Evolutionary conservation across 2,113 vertebrate species (phyloP).

Genomic region (Scomber colias): DNA sequence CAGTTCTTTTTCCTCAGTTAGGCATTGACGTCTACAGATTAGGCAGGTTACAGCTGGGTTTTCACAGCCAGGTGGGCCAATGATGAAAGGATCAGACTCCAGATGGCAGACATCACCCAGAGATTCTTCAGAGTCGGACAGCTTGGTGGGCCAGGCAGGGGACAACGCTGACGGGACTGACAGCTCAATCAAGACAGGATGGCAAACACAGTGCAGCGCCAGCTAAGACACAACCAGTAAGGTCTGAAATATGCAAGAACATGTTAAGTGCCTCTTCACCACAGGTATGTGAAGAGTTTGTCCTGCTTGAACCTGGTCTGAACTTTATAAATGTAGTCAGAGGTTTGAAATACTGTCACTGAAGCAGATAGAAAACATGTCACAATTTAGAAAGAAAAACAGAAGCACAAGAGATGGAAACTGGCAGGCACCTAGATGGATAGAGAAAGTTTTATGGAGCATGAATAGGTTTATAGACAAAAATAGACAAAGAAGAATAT

Average conservation of each 20-base stretch:
- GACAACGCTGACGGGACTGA: constrained; percentile 48
- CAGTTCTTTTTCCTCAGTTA: constrained; percentile 18
- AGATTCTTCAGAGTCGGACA: constrained; percentile 55
- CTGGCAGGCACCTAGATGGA: neutral
- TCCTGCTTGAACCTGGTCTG: neutral
- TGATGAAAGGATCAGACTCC: constrained; percentile 68
- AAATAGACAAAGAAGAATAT: constrained; percentile 4
- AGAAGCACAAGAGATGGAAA: neutral
- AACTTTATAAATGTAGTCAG: neutral
- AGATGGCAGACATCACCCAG: constrained; percentile 72
- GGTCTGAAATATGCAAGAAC: neutral
- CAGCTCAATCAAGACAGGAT: constrained; percentile 31
- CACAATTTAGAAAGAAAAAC: neutral
- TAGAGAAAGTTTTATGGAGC: neutral
- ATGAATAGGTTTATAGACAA: neutral
- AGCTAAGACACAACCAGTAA: neutral
- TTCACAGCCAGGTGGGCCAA: constrained; percentile 55
- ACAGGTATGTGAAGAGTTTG: neutral
- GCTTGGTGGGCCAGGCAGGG: constrained; percentile 40
- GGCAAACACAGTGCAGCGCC: constrained; percentile 8
- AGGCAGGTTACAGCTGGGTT: constrained; percentile 54
- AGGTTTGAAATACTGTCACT: constrained; percentile 2
- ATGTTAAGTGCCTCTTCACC: neutral
- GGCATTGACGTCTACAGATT: constrained; percentile 42
- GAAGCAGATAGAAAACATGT: neutral